Conservation (phyloP, 37 sponge, comb jelly and placozoan species). For the Aplysina aerophoba region DNA sequence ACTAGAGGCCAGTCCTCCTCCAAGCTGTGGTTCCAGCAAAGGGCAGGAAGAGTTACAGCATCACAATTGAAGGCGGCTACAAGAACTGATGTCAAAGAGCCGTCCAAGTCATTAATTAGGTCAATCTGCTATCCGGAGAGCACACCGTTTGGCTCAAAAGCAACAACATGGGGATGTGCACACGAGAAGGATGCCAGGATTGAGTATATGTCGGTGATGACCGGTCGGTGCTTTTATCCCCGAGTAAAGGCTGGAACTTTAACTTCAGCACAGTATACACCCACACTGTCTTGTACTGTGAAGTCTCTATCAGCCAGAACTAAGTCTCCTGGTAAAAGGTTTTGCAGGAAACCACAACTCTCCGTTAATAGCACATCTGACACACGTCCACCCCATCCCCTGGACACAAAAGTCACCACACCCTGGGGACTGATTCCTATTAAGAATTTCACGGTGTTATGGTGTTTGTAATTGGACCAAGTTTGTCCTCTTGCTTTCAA, state of each 20-base stretch:
- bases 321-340: conserved; percentile 38
- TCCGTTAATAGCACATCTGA: conserved; percentile 65
- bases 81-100: conserved; percentile 33
- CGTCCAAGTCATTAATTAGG: conserved; percentile 52
- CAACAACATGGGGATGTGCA: conserved; percentile 59
- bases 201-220: conserved; percentile 1
- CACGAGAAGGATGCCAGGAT: conserved; percentile 49
- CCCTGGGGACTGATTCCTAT: conserved; percentile 49
- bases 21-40: conserved; percentile 59
- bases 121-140: conserved; percentile 57
- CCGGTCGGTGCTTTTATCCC: conserved; percentile 55
- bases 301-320: conserved; percentile 70
- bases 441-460: conserved; percentile 36
- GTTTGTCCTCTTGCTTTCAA: conserved; percentile 34
- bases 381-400: conserved; percentile 72
- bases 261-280: conserved; percentile 49
- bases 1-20: conserved; percentile 41
- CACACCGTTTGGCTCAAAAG: conserved; percentile 20
- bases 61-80: conserved; percentile 53
- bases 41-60: conserved; percentile 66
- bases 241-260: conserved; percentile 56
- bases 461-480: conserved; percentile 46
- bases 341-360: conserved; percentile 57
- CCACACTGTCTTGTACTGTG: conserved; percentile 42
- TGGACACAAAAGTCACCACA: conserved; percentile 38